These are phyloP conservation scores for Pelochelys cantorii DNA, from an alignment of 2,797 vertebrate species.

Conservation along the genomic window DNA sequence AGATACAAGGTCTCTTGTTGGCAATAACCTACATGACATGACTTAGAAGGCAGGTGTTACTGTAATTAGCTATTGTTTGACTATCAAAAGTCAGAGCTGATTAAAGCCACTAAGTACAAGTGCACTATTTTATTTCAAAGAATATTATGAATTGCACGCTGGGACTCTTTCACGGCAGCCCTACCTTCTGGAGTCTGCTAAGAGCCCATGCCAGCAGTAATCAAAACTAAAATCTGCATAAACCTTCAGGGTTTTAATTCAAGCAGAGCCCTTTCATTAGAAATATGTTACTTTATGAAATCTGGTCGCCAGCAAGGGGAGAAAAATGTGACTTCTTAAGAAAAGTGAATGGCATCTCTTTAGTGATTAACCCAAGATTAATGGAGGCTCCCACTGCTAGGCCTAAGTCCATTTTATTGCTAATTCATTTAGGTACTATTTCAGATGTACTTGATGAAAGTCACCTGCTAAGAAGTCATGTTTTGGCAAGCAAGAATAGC, in stretches of 20 bases:
- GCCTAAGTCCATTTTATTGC: constrained; percentile 98
- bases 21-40: constrained; percentile 91
- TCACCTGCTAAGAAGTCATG: constrained; percentile 97
- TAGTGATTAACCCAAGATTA: constrained; percentile 99
- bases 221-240: constrained; percentile 98
- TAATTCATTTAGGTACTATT: constrained; percentile 99
- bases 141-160: constrained; percentile 95
- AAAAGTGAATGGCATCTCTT: constrained; percentile 99
- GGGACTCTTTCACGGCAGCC: constrained; percentile 94
- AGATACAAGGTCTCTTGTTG: constrained; percentile 89
- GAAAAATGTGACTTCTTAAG: constrained; percentile 97
- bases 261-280: constrained; percentile 99
- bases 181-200: constrained; percentile 93
- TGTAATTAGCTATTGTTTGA: constrained; percentile 99
- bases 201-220: constrained; percentile 99
- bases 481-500: constrained; percentile 95
- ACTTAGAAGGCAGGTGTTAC: constrained; percentile 98
- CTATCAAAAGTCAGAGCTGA: constrained; percentile 99
- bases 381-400: constrained; percentile 97
- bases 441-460: constrained; percentile 95
- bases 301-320: constrained; percentile 93
- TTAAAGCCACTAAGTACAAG: constrained; percentile 97
- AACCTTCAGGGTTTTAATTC: constrained; percentile 95
- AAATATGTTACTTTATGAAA: constrained; percentile 98
- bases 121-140: constrained; percentile 99